phyloP scores from a whole-genome alignment of 2,888 invertebrate species.

The Galerucella nymphaeae region DNA sequence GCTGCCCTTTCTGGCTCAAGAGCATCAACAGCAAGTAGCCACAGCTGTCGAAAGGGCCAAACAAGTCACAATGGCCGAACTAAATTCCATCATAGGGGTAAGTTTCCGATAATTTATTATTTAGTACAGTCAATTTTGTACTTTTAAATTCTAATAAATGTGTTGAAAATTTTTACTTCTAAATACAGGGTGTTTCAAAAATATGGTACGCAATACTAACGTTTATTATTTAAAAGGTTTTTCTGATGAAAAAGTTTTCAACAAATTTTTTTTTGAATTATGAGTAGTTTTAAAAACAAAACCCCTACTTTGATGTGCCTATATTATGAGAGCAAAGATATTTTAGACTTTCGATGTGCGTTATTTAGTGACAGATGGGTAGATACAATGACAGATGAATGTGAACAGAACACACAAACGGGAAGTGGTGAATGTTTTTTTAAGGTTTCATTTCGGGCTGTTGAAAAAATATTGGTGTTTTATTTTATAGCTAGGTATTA shows the following conservation, averaged over 20 bases:
- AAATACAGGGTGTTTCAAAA: too few species aligned
- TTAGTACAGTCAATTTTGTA: not conserved
- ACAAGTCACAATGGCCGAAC: slow-evolving; percentile 94
- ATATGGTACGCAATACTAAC: too few species aligned
- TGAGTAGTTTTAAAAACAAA: not conserved
- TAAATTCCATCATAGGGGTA: slow-evolving; percentile 94
- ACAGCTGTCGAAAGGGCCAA: slow-evolving; percentile 94
- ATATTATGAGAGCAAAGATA: not conserved
- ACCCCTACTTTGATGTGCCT: not conserved
- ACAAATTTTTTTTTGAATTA: not conserved
- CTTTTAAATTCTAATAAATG: not conserved
- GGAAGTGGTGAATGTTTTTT: not conserved
- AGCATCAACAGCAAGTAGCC: slow-evolving; percentile 92
- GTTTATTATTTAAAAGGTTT: too few species aligned
- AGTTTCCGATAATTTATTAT: slow-evolving; percentile 60
- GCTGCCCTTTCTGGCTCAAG: slow-evolving; percentile 91
- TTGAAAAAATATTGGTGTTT: not conserved
- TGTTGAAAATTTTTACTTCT: too few species aligned
- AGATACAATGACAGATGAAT: slow-evolving; percentile 22
- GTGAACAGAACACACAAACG: slow-evolving; percentile 1
- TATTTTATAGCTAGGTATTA: too few species aligned
- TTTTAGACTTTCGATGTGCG: not conserved
- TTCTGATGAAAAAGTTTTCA: not conserved
- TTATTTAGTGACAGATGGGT: slow-evolving; percentile 17
- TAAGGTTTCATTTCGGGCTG: not conserved